Evolutionary conservation across 2,888 invertebrate genomes (phyloP).

Genomic region (Hydriomena furcata): DNA sequence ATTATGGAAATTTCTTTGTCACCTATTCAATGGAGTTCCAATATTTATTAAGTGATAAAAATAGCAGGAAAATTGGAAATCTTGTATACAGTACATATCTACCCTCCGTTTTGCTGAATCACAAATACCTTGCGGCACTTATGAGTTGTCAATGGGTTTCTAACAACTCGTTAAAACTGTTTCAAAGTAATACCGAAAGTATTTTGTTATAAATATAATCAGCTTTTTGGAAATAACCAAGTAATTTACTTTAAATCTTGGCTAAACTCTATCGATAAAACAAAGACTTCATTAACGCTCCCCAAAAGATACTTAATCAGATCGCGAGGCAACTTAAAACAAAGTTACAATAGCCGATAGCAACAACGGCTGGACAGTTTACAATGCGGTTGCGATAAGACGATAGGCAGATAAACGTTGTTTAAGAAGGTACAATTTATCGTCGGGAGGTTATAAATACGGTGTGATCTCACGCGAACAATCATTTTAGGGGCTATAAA

Average conservation of each 20-base stretch:
- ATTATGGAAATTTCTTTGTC: conserved; percentile 28
- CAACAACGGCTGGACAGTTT: conserved; percentile 29
- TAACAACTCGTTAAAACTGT: too few relatives aligned
- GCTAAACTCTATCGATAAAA: neutral
- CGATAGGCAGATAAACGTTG: conserved; percentile 25
- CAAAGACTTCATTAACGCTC: conserved; percentile 6
- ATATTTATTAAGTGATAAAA: conserved; percentile 20
- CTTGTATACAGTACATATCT: conserved; percentile 2
- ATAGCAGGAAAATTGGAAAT: conserved; percentile 7
- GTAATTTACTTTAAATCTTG: neutral
- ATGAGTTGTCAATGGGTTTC: too few relatives aligned
- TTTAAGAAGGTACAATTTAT: conserved; percentile 30
- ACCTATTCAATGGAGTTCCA: conserved; percentile 16
- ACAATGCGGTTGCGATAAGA: conserved; percentile 31
- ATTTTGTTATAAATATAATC: too few relatives aligned
- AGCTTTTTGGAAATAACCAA: neutral
- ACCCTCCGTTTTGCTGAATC: neutral
- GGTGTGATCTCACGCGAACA: conserved; percentile 17
- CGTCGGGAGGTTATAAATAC: conserved; percentile 23
- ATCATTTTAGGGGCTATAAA: conserved; percentile 9
- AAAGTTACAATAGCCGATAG: conserved; percentile 24
- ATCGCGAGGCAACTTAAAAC: conserved; percentile 13
- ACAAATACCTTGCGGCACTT: neutral
- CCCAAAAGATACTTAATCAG: conserved; percentile 11
- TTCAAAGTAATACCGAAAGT: too few relatives aligned